phyloP scores from a whole-genome alignment of 2,888 invertebrate species.

The Heliconius charithonia region DNA sequence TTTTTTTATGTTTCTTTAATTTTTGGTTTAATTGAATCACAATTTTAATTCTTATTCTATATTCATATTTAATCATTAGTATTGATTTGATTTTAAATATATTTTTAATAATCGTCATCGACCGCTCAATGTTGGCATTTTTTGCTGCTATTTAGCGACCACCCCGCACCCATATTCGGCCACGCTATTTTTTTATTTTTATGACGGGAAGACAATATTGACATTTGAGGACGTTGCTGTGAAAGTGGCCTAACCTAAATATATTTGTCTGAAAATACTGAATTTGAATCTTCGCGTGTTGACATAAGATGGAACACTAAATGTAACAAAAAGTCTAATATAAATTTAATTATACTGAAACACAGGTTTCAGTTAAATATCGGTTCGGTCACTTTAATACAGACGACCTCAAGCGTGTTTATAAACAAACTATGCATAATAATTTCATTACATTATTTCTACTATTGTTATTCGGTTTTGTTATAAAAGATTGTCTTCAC shows the following conservation, averaged over 20 bases:
- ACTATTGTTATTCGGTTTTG: slow-evolving; percentile 10
- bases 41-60: background rate
- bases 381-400: background rate
- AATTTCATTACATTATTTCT: background rate
- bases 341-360: background rate
- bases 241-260: background rate
- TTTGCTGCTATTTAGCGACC: slow-evolving; percentile 67
- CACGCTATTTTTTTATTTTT: slow-evolving; percentile 55
- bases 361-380: background rate
- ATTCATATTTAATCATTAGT: background rate
- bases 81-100: background rate
- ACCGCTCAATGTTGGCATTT: slow-evolving; percentile 45
- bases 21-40: background rate
- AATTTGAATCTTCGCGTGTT: background rate
- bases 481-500: slow-evolving; percentile 66
- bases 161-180: slow-evolving; percentile 74
- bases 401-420: background rate
- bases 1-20: background rate
- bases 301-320: background rate
- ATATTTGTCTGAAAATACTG: background rate
- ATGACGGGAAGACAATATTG: slow-evolving; percentile 61
- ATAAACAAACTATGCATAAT: background rate
- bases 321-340: no score
- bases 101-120: slow-evolving; percentile 11
- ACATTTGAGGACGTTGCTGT: background rate